phyloP scores from a whole-genome alignment of 1,140 invertebrate species.

The Thaumatotibia leucotreta region DNA sequence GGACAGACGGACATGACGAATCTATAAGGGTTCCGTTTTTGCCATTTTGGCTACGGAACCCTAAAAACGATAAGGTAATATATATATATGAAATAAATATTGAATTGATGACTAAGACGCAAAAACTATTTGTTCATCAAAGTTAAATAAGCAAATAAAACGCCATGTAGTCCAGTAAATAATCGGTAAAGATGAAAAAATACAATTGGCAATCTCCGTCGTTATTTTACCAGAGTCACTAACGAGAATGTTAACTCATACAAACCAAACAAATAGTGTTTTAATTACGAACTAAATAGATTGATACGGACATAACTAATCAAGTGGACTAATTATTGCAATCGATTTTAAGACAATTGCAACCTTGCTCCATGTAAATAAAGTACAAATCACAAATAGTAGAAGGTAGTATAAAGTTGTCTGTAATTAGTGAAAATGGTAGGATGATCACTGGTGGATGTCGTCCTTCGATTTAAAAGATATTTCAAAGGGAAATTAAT shows the following conservation, averaged over 20 bases:
- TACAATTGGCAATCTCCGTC: not conserved
- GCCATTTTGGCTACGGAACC: no score
- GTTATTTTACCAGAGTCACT: no score
- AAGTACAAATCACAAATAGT: not conserved
- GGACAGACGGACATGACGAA: no score
- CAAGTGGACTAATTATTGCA: not conserved
- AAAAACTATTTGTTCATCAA: no score
- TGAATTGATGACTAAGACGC: no score
- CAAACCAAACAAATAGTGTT: not conserved
- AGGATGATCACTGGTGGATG: not conserved
- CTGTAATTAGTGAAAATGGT: not conserved
- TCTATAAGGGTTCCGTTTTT: no score
- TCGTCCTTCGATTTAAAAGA: not conserved
- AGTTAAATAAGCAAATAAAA: no score
- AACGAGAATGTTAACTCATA: not conserved
- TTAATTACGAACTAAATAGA: not conserved
- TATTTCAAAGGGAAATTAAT: not conserved
- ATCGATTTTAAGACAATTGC: not conserved
- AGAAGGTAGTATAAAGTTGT: not conserved
- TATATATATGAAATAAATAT: no score
- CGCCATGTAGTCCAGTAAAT: no score
- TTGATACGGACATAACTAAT: not conserved
- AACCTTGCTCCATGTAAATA: not conserved
- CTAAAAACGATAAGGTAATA: no score
- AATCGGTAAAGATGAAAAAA: no score